phyloP scores from a whole-genome alignment of 2,797 vertebrate genomes.

The Syngnathus acus region DNA sequence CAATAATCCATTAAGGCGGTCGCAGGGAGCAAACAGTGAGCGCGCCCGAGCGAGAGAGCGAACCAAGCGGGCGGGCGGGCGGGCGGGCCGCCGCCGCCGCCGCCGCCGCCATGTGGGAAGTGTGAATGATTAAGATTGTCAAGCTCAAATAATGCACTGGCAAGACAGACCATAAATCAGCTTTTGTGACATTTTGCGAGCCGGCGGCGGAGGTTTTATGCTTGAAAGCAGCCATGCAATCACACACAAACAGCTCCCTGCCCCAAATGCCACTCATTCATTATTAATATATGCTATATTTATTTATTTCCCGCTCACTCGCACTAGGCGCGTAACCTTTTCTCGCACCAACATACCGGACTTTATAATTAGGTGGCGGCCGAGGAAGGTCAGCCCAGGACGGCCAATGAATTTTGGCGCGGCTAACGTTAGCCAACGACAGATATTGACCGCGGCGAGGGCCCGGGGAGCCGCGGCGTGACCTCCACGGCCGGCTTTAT shows the following conservation, averaged over 20 bases:
- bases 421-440: constrained; percentile 44
- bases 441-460: constrained; percentile 48
- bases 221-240: constrained; percentile 46
- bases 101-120: constrained; percentile 77
- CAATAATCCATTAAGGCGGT: constrained; percentile 93
- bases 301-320: constrained; percentile 51
- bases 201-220: constrained; percentile 44
- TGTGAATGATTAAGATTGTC: constrained; percentile 99
- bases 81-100: constrained; percentile 51
- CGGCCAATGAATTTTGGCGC: constrained; percentile 39
- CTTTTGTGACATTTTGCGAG: constrained; percentile 96
- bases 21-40: constrained; percentile 68
- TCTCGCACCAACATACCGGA: constrained; percentile 37
- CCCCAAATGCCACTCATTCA: constrained; percentile 72
- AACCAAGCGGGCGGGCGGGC: constrained; percentile 51
- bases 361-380: constrained; percentile 48
- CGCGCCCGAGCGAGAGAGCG: constrained; percentile 67
- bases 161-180: constrained; percentile 94
- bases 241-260: constrained; percentile 27
- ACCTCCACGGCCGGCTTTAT: constrained; percentile 36
- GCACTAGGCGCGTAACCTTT: constrained; percentile 53
- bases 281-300: constrained; percentile 65
- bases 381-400: constrained; percentile 53
- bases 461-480: constrained; percentile 21
- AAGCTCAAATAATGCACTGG: constrained; percentile 98